phyloP scores from a whole-genome alignment of 2,797 vertebrate genomes.

The Acrossocheilus fasciatus region DNA sequence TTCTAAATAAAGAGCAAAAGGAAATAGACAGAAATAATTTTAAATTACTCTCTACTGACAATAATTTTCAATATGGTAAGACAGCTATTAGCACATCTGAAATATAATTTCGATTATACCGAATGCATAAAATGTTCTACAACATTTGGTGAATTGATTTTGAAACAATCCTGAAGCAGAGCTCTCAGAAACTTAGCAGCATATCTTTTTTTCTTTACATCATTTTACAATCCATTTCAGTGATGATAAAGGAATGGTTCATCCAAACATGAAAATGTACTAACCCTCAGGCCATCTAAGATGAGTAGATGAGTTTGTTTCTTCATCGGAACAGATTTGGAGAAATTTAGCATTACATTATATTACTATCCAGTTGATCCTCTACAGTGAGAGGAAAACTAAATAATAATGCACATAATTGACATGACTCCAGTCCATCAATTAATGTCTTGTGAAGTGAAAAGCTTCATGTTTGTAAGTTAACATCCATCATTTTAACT shows the following conservation, averaged over 20 bases:
- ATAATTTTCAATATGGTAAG: background rate
- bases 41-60: background rate
- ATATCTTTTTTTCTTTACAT: background rate
- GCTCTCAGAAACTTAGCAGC: background rate
- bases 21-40: background rate
- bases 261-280: background rate
- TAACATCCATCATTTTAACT: background rate
- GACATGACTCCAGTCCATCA: background rate
- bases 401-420: background rate
- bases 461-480: background rate
- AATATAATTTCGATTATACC: background rate
- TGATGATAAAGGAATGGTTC: background rate
- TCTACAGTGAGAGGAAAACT: background rate
- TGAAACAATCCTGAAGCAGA: background rate
- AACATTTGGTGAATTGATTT: background rate
- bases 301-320: background rate
- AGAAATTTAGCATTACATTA: background rate
- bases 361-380: background rate
- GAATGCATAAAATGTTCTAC: background rate
- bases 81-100: background rate
- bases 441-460: background rate
- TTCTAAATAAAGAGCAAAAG: conserved; percentile 16
- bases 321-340: background rate
- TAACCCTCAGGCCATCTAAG: background rate
- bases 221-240: background rate